Evolutionary conservation across 2,113 vertebrate species (phyloP).

Genomic region (Cottus gobio): DNA sequence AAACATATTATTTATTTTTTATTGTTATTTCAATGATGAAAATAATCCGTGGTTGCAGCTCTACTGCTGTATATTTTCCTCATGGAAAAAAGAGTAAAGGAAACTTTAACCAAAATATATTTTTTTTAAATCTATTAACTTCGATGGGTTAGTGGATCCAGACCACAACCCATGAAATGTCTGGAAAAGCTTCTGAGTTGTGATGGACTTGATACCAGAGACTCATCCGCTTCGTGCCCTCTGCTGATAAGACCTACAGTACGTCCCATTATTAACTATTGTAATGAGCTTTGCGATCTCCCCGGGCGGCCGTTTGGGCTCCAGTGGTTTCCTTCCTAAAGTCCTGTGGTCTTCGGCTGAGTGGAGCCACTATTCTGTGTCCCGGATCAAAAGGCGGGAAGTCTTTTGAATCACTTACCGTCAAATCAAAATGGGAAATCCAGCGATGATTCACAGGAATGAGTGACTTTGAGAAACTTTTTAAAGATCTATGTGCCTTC

Average conservation of each 20-base stretch:
- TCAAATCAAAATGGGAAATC: slow-evolving; percentile 68
- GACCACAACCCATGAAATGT: neutral
- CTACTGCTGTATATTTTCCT: neutral
- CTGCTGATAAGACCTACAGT: neutral
- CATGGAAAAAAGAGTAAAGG: too few relatives aligned
- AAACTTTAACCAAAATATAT: neutral
- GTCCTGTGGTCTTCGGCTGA: slow-evolving; percentile 25
- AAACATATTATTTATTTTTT: too few relatives aligned
- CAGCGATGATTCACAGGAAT: slow-evolving; percentile 73
- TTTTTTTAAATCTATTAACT: neutral
- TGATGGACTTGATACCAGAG: neutral
- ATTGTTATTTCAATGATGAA: neutral
- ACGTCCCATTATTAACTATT: neutral
- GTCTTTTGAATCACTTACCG: slow-evolving; percentile 68
- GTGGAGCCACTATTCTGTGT: slow-evolving; percentile 1
- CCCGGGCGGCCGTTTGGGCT: slow-evolving; percentile 6
- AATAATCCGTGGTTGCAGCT: neutral
- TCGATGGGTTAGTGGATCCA: neutral
- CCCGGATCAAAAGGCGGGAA: slow-evolving; percentile 13
- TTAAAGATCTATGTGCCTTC: slow-evolving; percentile 36
- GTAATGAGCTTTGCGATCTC: slow-evolving; percentile 1
- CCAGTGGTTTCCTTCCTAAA: slow-evolving; percentile 16
- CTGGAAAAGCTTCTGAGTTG: neutral
- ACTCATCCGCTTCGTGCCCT: neutral
- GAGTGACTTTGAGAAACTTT: slow-evolving; percentile 63